phyloP scores from a whole-genome alignment of 2,888 invertebrate species.

The Drosophila recens region DNA sequence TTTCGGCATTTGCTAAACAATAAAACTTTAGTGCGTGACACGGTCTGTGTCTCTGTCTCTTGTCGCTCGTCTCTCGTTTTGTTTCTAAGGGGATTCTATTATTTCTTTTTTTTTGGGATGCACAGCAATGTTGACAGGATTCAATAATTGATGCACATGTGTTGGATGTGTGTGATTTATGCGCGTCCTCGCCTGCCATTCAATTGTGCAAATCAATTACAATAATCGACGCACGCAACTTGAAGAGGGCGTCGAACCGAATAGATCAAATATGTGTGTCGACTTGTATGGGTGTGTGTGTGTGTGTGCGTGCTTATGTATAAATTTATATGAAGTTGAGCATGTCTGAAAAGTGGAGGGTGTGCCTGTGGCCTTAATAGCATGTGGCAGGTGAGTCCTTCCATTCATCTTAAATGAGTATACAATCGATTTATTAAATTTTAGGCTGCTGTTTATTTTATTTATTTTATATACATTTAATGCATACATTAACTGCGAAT shows the following conservation, averaged over 20 bases:
- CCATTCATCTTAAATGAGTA: not conserved
- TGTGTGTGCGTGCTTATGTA: not conserved
- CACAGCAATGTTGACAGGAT: constrained; percentile 42
- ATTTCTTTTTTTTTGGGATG: constrained; percentile 26
- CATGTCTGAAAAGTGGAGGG: constrained; percentile 17
- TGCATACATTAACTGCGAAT: not conserved
- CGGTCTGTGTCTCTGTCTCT: constrained; percentile 3
- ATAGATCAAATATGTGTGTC: constrained; percentile 36
- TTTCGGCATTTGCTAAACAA: constrained; percentile 62
- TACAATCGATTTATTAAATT: constrained; percentile 9
- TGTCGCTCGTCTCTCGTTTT: not conserved
- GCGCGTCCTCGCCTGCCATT: constrained; percentile 73
- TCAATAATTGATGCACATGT: constrained; percentile 72
- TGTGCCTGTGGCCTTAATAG: constrained; percentile 4
- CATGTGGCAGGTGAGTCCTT: constrained; percentile 14
- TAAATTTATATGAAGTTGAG: not conserved
- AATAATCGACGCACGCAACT: constrained; percentile 73
- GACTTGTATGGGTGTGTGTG: constrained; percentile 1
- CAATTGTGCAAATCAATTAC: constrained; percentile 80
- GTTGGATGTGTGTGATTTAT: constrained; percentile 64
- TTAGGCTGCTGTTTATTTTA: constrained; percentile 4
- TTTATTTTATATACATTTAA: constrained; percentile 13
- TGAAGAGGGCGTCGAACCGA: constrained; percentile 60
- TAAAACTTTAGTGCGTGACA: constrained; percentile 65
- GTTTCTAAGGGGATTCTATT: constrained; percentile 25